Conservation (phyloP, 1,140 invertebrate genomes). For the Periplaneta americana region DNA sequence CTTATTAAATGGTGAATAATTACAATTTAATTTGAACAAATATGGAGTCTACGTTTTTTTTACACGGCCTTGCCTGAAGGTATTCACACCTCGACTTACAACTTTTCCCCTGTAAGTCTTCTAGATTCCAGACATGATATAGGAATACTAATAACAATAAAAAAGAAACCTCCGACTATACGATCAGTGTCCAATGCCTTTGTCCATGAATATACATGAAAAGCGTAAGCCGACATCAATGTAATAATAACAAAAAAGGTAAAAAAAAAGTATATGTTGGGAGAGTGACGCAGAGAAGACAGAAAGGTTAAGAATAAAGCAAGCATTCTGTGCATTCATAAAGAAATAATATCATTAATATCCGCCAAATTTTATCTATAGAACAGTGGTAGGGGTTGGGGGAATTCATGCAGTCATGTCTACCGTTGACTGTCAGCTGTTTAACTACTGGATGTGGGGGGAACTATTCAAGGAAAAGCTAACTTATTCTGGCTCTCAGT, state of each 20-base stretch:
- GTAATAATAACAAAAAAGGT: neutral
- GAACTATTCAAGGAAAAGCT: neutral
- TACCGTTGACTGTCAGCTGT: neutral
- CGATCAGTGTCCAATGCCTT: neutral
- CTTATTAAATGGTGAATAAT: neutral
- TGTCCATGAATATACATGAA: neutral
- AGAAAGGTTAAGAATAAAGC: neutral
- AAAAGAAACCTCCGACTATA: neutral
- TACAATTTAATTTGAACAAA: neutral
- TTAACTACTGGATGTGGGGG: neutral
- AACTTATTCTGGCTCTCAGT: neutral
- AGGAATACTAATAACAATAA: no score
- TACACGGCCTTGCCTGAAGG: neutral
- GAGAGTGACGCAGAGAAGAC: neutral
- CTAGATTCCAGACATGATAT: neutral
- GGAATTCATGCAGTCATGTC: neutral
- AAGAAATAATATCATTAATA: neutral
- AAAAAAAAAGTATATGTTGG: neutral
- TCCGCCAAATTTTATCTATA: neutral
- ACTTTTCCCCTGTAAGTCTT: neutral
- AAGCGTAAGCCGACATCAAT: neutral
- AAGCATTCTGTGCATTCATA: neutral
- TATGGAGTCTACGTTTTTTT: neutral
- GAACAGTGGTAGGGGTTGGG: neutral
- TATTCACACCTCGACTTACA: neutral